Percentiles rank a stretch among this genome's conserved stretches.
phyloP scores from a whole-genome alignment of 2,888 invertebrate species.

The Girardia tigrina region DNA sequence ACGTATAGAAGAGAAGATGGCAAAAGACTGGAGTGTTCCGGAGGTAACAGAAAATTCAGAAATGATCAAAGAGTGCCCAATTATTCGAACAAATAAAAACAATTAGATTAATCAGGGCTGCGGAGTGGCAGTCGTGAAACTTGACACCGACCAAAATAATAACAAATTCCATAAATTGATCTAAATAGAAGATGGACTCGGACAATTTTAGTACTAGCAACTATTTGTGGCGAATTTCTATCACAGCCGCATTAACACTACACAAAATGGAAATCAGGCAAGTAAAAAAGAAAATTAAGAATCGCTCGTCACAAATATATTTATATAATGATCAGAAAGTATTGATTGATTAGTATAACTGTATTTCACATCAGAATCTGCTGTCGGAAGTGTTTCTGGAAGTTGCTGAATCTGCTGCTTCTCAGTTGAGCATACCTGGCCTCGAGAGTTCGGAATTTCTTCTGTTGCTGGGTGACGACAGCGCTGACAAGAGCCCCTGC shows the following conservation, averaged over 20 bases:
- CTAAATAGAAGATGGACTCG: too few species aligned
- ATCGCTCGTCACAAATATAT: too few species aligned
- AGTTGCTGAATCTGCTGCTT: conserved; percentile 19
- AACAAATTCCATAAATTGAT: neutral
- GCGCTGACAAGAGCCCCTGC: too few species aligned
- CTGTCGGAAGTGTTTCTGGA: neutral
- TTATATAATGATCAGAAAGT: too few species aligned
- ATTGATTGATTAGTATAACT: too few species aligned
- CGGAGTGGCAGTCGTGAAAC: too few species aligned
- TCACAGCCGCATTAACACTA: too few species aligned
- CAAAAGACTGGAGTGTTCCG: neutral
- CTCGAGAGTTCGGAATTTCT: neutral
- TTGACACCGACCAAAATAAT: neutral
- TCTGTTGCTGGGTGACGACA: neutral
- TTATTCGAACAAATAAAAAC: too few species aligned
- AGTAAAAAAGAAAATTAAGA: too few species aligned
- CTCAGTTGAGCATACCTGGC: neutral
- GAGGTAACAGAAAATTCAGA: neutral
- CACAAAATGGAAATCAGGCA: neutral
- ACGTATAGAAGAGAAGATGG: neutral
- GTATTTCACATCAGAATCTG: conserved; percentile 2
- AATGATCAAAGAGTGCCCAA: neutral
- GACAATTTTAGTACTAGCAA: too few species aligned
- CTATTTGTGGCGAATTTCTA: too few species aligned
- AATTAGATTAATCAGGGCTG: too few species aligned